phyloP scores from a whole-genome alignment of 2,797 vertebrate genomes.

The Staurois parvus region DNA sequence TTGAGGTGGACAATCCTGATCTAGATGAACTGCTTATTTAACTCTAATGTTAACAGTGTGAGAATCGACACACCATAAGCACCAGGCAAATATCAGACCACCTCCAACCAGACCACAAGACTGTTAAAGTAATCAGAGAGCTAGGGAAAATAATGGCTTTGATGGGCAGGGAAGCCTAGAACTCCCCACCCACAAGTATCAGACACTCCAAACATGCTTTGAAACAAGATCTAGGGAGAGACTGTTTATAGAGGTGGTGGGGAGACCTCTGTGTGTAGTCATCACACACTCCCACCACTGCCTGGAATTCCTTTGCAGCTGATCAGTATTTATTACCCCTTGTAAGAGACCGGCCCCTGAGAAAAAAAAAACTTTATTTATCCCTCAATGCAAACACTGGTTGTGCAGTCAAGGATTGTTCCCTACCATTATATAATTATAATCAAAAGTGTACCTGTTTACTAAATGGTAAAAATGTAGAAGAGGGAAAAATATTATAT shows the following conservation, averaged over 20 bases:
- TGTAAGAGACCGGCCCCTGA: background rate
- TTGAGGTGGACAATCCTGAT: background rate
- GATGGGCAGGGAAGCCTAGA: slow-evolving; percentile 21
- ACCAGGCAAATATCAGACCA: slow-evolving; percentile 30
- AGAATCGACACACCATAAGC: background rate
- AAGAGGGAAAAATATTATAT: too few relatives aligned
- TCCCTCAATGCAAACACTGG: background rate
- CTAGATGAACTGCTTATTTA: slow-evolving; percentile 31
- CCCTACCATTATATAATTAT: too few relatives aligned
- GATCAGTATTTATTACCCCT: slow-evolving; percentile 11
- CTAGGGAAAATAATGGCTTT: slow-evolving; percentile 30
- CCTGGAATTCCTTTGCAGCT: slow-evolving; percentile 29
- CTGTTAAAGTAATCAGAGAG: slow-evolving; percentile 55
- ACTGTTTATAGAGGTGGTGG: slow-evolving; percentile 49
- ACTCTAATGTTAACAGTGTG: slow-evolving; percentile 27
- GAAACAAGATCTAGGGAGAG: slow-evolving; percentile 46
- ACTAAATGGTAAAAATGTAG: too few relatives aligned
- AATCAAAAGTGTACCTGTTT: too few relatives aligned
- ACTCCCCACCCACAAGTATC: slow-evolving; percentile 48
- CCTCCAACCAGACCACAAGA: slow-evolving; percentile 35
- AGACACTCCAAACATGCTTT: slow-evolving; percentile 54
- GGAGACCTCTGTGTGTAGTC: slow-evolving; percentile 12
- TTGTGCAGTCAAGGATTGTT: background rate
- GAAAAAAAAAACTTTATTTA: background rate
- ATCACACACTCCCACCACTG: slow-evolving; percentile 35